Conservation (phyloP, 1,140 invertebrate genomes). For the Trichonephila inaurata region DNA sequence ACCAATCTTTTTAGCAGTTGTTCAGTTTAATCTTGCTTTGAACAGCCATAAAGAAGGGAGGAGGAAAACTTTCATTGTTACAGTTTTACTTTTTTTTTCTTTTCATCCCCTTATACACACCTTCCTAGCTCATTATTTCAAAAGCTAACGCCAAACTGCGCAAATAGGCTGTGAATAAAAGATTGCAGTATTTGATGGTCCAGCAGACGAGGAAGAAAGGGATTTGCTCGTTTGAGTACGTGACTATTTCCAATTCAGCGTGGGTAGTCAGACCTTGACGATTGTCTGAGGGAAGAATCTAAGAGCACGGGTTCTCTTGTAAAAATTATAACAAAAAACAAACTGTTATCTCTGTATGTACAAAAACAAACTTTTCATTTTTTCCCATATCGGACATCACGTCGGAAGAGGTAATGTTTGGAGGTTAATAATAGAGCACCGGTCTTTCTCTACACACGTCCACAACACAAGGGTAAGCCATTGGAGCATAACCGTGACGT, state of each 20-base stretch:
- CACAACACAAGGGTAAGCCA: not conserved
- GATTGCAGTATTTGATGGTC: slow-evolving; percentile 19
- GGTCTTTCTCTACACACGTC: not conserved
- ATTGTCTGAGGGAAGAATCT: slow-evolving; percentile 1
- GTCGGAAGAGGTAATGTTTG: slow-evolving; percentile 24
- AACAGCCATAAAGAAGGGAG: not conserved
- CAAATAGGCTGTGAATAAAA: not conserved
- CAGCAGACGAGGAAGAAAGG: slow-evolving; percentile 9
- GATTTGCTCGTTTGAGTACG: slow-evolving; percentile 1
- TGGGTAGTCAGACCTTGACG: slow-evolving; percentile 55
- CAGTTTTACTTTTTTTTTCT: not conserved
- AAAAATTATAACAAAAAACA: slow-evolving; percentile 12
- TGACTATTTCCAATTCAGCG: slow-evolving; percentile 38
- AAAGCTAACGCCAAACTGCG: not conserved
- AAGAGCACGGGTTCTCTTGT: slow-evolving; percentile 1
- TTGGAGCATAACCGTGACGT: slow-evolving; percentile 50
- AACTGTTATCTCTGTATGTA: not conserved
- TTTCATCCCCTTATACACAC: not conserved
- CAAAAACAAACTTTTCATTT: slow-evolving; percentile 35
- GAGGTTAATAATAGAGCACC: slow-evolving; percentile 38
- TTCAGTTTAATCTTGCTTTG: no score
- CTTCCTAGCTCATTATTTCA: slow-evolving; percentile 25
- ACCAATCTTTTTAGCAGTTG: not conserved
- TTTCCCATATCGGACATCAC: slow-evolving; percentile 25
- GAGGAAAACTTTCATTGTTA: not conserved